These are phyloP conservation scores for Zeugodacus cucurbitae DNA, from an alignment of 1,140 invertebrate species.

Conservation along the genomic window DNA sequence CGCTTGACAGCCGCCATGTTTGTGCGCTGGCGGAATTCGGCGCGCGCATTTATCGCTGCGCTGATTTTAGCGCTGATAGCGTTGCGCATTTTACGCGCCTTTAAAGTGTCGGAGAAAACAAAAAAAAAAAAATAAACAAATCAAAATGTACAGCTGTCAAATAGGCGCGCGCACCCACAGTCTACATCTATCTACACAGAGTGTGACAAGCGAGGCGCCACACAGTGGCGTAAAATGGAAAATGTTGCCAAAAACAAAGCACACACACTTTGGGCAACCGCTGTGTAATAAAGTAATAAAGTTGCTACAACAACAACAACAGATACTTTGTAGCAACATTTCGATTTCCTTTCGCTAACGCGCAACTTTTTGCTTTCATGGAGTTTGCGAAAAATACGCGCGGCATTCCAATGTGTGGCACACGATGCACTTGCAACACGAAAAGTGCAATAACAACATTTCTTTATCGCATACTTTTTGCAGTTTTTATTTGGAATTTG, in stretches of 20 bases:
- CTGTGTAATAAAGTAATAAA: neutral
- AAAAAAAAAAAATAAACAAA: no score
- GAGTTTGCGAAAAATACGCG: neutral
- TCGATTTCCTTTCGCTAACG: neutral
- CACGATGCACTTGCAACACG: neutral
- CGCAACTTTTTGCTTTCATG: neutral
- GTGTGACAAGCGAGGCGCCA: neutral
- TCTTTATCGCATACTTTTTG: neutral
- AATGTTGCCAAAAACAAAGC: neutral
- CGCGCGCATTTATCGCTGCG: neutral
- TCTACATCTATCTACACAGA: neutral
- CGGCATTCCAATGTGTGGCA: neutral
- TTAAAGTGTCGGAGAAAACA: neutral
- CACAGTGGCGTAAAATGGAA: neutral
- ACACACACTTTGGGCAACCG: neutral
- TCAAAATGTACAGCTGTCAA: neutral
- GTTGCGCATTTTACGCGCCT: neutral
- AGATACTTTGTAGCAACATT: no score
- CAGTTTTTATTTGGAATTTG: neutral
- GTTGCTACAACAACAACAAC: neutral
- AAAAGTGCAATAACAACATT: constrained; percentile 9
- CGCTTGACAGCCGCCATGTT: neutral
- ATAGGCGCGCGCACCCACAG: neutral
- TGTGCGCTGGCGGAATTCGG: neutral
- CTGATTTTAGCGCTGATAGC: neutral